Evolutionary conservation across 2,888 invertebrate species (phyloP), one percentile per base, ranked within the genome.

Genomic region (Halocaridina rubra): DNA sequence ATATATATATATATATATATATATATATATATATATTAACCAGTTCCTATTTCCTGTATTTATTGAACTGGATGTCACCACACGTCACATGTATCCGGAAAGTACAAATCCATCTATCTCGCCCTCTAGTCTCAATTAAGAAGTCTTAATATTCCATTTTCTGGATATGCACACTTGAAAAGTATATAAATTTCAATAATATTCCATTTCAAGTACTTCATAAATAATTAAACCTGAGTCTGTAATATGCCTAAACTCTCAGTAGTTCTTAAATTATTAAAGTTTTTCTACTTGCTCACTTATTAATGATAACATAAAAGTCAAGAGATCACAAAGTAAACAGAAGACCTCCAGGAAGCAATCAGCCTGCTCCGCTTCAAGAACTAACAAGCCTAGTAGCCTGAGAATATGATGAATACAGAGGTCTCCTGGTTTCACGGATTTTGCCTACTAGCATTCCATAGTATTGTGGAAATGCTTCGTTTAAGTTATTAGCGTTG

Each of bases 241-340:
- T 53, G 77, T 61, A 32, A 77, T 61, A 77, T 77, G 77, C 77
- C 61, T 64, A 32, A 24, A 77, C 59, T 59, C 59, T 77, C 29
- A 61, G 27, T 61, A 27, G 32, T 61, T 19, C 19, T 59, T 61
- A 77, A 22, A 61, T 77, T 24, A 61, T 16, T 46, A 46, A 53
- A 53, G 46, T 24, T 53, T 39, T 32, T 29, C 32, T 59, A 10
- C 29, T 24, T 39, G 19, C 32, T 30, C 53, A 53, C 32, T 32
- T 24, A 39, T 74, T 19, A 32, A 32, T n/a, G 30, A 33, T 27
- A 32, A 77, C 33, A 76, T 76, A 33, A 30, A 32, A 32, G 61
- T 59, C 77, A 77, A n/a, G 77, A 77, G 77, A 77, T 77, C 77
- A 77, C 59, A 76, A n/a, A 76, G 76, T 57, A 53, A 53, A 33